Conservation (phyloP, 1,140 invertebrate genomes). For the Halotydeus destructor region DNA sequence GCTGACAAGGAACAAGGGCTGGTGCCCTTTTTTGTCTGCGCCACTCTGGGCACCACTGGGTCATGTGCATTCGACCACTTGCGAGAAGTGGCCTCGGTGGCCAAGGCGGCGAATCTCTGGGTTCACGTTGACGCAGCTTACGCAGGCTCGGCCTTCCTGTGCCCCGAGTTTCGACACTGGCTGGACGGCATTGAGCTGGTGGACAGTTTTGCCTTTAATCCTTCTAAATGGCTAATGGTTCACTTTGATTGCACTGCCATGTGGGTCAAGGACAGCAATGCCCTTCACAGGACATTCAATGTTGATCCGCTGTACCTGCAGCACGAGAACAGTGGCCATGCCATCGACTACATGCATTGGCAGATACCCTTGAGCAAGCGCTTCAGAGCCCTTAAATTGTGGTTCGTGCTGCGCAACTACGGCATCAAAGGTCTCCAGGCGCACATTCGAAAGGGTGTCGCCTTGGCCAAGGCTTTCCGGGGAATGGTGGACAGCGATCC, state of each 20-base stretch:
- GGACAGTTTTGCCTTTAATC: constrained; percentile 85
- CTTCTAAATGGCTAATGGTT: constrained; percentile 86
- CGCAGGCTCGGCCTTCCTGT: constrained; percentile 73
- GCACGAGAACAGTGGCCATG: constrained; percentile 79
- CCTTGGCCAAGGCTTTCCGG: constrained; percentile 53
- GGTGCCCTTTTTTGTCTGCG: constrained; percentile 70
- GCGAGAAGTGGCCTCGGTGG: constrained; percentile 55
- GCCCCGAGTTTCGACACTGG: constrained; percentile 69
- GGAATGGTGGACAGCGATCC: constrained; percentile 39
- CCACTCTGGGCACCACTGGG: constrained; percentile 73
- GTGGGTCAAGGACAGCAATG: constrained; percentile 67
- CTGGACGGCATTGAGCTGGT: constrained; percentile 69
- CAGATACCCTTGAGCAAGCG: constrained; percentile 72
- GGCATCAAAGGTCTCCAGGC: constrained; percentile 51
- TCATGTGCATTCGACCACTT: constrained; percentile 80
- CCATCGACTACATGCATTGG: constrained; percentile 91
- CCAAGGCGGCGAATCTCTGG: constrained; percentile 50
- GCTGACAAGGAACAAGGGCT: constrained; percentile 55
- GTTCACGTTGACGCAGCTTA: constrained; percentile 75
- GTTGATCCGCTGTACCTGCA: constrained; percentile 96
- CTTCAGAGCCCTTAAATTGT: constrained; percentile 77
- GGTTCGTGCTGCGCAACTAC: constrained; percentile 69
- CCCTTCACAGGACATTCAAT: constrained; percentile 73
- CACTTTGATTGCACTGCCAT: constrained; percentile 88
- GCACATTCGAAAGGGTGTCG: constrained; percentile 51